These are phyloP conservation scores for Melinaea marsaeus DNA, from an alignment of 2,888 invertebrate species.

Conservation along the genomic window DNA sequence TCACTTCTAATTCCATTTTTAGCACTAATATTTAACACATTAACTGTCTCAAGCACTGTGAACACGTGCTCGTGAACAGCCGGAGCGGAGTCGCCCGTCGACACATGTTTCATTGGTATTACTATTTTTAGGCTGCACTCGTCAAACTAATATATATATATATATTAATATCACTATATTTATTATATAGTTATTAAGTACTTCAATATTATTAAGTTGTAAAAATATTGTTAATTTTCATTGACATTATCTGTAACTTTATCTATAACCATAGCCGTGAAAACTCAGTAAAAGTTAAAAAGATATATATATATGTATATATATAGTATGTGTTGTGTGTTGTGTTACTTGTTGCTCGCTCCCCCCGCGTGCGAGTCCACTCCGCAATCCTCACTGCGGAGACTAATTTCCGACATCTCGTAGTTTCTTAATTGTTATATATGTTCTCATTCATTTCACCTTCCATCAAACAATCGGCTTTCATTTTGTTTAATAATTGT, in stretches of 20 bases:
- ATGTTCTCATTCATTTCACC: conserved; percentile 27
- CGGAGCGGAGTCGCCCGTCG: neutral
- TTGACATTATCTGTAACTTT: too few species aligned
- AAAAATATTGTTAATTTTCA: too few species aligned
- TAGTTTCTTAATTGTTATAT: conserved; percentile 46
- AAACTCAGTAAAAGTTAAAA: too few species aligned
- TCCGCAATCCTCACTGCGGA: conserved; percentile 54
- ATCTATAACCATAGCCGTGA: too few species aligned
- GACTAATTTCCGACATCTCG: conserved; percentile 73
- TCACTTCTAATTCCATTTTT: too few species aligned
- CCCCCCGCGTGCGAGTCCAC: conserved; percentile 17
- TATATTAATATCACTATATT: too few species aligned
- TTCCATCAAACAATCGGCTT: neutral
- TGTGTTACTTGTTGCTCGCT: conserved; percentile 9
- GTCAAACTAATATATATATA: neutral
- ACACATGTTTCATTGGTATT: conserved; percentile 1
- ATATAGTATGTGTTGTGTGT: too few species aligned
- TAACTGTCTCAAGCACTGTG: neutral
- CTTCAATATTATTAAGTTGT: too few species aligned
- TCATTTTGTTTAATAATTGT: neutral
- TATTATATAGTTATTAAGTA: too few species aligned
- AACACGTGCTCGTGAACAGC: neutral
- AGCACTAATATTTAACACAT: too few species aligned
- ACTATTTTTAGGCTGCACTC: neutral
- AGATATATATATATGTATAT: too few species aligned